Conservation (phyloP, 2,797 vertebrate genomes). For the Acipenser transmontanus region DNA sequence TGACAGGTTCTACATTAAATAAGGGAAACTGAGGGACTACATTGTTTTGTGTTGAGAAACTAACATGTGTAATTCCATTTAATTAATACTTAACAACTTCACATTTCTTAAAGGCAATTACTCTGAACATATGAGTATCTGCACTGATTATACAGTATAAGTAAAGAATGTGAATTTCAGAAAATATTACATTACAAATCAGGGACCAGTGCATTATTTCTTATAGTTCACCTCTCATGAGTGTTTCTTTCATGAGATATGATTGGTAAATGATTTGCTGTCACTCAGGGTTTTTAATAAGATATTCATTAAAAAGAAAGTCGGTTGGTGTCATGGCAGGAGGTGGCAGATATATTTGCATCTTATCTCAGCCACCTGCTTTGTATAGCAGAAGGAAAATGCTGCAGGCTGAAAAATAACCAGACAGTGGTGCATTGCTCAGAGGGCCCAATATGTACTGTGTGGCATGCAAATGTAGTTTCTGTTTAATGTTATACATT, state of each 20-base stretch:
- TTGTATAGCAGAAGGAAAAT: constrained; percentile 1
- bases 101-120: no score
- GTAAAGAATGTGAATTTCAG: background rate
- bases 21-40: no score
- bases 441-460: background rate
- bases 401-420: constrained; percentile 1
- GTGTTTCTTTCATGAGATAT: constrained; percentile 21
- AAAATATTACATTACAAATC: constrained; percentile 1
- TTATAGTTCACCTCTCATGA: constrained; percentile 17
- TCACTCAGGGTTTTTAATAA: constrained; percentile 13
- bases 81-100: no score
- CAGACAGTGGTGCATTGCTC: constrained; percentile 4
- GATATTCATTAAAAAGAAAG: constrained; percentile 14
- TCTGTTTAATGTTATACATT: no score
- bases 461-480: constrained; percentile 1
- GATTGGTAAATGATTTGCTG: constrained; percentile 23
- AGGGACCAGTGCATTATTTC: constrained; percentile 10
- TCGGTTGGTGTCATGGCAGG: constrained; percentile 2
- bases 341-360: constrained; percentile 6
- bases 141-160: background rate
- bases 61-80: no score
- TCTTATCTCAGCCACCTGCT: constrained; percentile 11
- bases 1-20: no score
- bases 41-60: no score
- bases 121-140: no score